Percentiles rank a stretch among this genome's conserved stretches.
These are phyloP conservation scores for Melinaea marsaeus DNA, from an alignment of 2,888 invertebrate genomes.

Conservation along the genomic window DNA sequence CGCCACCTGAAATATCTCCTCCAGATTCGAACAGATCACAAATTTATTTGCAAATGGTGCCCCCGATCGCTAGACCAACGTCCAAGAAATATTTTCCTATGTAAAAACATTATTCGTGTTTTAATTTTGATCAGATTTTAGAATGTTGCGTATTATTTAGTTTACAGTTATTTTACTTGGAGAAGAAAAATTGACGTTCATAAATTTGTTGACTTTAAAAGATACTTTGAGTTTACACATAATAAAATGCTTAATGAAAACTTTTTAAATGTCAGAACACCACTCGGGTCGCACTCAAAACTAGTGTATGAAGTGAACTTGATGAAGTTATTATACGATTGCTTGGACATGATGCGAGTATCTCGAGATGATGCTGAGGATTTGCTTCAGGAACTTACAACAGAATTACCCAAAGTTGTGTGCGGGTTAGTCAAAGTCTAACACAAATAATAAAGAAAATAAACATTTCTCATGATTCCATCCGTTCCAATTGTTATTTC, in stretches of 20 bases:
- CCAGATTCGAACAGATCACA: constrained; percentile 42
- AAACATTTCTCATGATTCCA: neutral
- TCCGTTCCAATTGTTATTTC: constrained; percentile 10
- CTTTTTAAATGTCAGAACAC: constrained; percentile 41
- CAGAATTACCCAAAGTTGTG: constrained; percentile 50
- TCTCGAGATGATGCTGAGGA: constrained; percentile 46
- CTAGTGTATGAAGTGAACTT: constrained; percentile 52
- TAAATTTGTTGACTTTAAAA: too few species aligned
- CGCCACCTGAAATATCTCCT: constrained; percentile 27
- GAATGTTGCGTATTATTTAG: neutral
- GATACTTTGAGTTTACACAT: too few species aligned
- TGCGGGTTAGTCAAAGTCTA: constrained; percentile 48
- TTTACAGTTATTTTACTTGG: too few species aligned
- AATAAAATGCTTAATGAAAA: too few species aligned
- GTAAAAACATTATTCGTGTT: constrained; percentile 40
- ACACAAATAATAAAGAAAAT: neutral
- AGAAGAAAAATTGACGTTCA: too few species aligned
- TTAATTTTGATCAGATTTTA: constrained; percentile 1
- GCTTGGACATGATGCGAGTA: constrained; percentile 60
- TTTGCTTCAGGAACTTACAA: constrained; percentile 52
- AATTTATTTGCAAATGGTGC: constrained; percentile 48
- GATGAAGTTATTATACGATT: constrained; percentile 57
- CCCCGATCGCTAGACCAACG: constrained; percentile 33
- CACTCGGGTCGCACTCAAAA: constrained; percentile 46
- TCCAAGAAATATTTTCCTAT: constrained; percentile 63